Conservation (phyloP, 2,113 vertebrate species). For the Colius striatus region DNA sequence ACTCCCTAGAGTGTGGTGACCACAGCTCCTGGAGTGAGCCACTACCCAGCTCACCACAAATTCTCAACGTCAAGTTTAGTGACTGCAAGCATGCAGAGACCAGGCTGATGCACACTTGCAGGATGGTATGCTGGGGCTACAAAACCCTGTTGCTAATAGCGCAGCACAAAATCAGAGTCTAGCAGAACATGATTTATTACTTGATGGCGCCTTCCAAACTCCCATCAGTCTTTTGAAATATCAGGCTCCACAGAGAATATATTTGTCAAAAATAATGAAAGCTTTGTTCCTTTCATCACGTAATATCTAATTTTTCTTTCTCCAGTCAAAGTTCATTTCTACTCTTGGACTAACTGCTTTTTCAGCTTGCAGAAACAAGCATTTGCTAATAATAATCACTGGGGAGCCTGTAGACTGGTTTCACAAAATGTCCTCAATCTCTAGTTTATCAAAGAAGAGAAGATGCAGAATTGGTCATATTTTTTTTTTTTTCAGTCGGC, state of each 20-base stretch:
- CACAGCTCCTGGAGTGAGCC: not conserved
- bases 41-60: not conserved
- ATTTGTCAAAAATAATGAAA: slow-evolving; percentile 14
- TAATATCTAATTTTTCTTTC: not conserved
- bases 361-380: not conserved
- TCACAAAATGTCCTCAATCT: not conserved
- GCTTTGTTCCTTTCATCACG: not conserved
- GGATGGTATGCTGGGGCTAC: not conserved
- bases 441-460: not conserved
- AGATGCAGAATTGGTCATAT: not conserved
- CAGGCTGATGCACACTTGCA: not conserved
- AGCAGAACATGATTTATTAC: not conserved
- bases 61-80: not conserved
- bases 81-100: not conserved
- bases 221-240: not conserved
- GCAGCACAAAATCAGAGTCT: not conserved
- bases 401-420: not conserved
- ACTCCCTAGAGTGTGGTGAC: not conserved
- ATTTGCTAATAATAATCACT: slow-evolving; percentile 17
- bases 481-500: not conserved
- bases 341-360: not conserved
- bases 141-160: not conserved
- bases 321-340: not conserved
- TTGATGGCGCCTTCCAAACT: not conserved
- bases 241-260: not conserved